phyloP scores from a whole-genome alignment of 35 echinoderm and acorn worm species.

The Lytechinus variegatus region DNA sequence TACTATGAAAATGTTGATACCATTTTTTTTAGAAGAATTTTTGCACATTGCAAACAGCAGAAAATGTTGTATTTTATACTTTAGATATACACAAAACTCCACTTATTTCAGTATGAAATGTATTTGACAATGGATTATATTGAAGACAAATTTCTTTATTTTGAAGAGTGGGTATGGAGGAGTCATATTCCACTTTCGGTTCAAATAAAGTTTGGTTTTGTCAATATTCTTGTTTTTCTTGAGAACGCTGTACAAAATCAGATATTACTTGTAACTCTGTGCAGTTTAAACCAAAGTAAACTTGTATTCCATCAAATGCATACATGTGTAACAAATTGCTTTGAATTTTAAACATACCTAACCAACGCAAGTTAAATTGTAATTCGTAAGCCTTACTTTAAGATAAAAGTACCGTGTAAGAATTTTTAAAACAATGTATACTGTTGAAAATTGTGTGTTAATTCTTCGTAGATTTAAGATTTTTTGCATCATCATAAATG shows the following conservation, averaged over 20 bases:
- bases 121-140: too few relatives aligned
- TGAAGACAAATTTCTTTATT: too few relatives aligned
- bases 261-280: background rate
- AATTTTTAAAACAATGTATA: constrained; percentile 15
- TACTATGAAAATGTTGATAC: too few relatives aligned
- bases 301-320: background rate
- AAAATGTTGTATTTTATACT: too few relatives aligned
- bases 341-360: background rate
- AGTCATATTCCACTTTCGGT: too few relatives aligned
- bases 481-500: background rate
- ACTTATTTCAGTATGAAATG: too few relatives aligned
- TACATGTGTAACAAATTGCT: background rate
- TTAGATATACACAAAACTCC: too few relatives aligned
- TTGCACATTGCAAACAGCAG: too few relatives aligned
- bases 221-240: too few relatives aligned
- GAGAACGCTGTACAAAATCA: background rate
- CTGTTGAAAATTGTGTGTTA: constrained; percentile 19
- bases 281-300: background rate
- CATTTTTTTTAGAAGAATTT: too few relatives aligned
- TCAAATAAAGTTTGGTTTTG: too few relatives aligned
- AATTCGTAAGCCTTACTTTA: constrained; percentile 1
- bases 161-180: too few relatives aligned
- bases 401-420: background rate
- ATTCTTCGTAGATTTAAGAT: constrained; percentile 14
- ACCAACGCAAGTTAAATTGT: background rate